Evolutionary conservation across 2,888 invertebrate genomes (phyloP).

Genomic region (Andricus curvator): DNA sequence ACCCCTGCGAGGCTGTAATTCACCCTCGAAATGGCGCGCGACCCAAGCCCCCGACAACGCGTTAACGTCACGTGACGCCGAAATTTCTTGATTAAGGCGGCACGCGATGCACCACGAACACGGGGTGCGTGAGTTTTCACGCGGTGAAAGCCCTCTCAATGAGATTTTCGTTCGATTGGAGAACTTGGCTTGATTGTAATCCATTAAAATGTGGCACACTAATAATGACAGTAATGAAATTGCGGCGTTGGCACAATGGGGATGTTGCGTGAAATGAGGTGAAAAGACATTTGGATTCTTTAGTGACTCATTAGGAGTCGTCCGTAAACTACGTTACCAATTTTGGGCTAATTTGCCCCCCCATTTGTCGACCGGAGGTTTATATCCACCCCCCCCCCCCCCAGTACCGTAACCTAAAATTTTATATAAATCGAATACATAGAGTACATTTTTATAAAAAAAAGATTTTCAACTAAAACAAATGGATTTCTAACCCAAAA

Average conservation of each 20-base stretch:
- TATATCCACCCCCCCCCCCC: too few species aligned
- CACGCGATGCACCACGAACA: slow-evolving; percentile 62
- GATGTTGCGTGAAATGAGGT: too few species aligned
- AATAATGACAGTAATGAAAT: slow-evolving; percentile 5
- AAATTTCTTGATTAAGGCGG: slow-evolving; percentile 74
- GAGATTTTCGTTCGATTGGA: slow-evolving; percentile 29
- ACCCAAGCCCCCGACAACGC: slow-evolving; percentile 49
- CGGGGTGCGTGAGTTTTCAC: slow-evolving; percentile 21
- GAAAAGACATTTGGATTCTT: too few species aligned
- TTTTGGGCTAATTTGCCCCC: too few species aligned
- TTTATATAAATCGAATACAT: too few species aligned
- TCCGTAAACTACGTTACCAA: too few species aligned
- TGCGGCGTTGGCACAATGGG: neutral
- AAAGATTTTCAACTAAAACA: too few species aligned
- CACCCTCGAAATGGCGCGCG: slow-evolving; percentile 66
- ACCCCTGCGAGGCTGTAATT: slow-evolving; percentile 67
- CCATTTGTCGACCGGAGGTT: too few species aligned
- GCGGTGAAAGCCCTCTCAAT: slow-evolving; percentile 31
- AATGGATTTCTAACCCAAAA: too few species aligned
- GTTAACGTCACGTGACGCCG: slow-evolving; percentile 64
- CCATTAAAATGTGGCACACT: slow-evolving; percentile 22
- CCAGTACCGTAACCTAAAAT: too few species aligned
- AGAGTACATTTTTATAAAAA: too few species aligned
- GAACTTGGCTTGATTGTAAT: slow-evolving; percentile 27
- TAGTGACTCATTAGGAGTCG: too few species aligned